phyloP scores from a whole-genome alignment of 2,888 invertebrate species.

The Mesorhabditis spiculigera region DNA sequence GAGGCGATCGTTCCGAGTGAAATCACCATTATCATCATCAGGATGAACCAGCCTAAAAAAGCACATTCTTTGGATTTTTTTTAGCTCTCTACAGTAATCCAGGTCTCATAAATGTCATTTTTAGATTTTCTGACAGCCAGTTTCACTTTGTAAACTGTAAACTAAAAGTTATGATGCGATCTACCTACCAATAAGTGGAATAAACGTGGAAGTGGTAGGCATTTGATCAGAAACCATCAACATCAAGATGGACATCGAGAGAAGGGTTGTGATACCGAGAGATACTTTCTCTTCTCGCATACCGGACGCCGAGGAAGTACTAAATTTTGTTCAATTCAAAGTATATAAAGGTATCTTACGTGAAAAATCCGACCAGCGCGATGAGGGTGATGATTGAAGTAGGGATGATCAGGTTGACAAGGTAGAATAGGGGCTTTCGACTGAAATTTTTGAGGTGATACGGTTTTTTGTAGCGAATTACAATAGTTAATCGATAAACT shows the following conservation, averaged over 20 bases:
- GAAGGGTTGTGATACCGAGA: conserved; percentile 62
- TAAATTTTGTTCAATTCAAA: conserved; percentile 18
- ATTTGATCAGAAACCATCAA: conserved; percentile 63
- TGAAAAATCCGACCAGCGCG: conserved; percentile 60
- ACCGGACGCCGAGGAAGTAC: conserved; percentile 61
- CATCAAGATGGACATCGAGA: conserved; percentile 63
- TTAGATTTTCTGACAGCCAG: no score
- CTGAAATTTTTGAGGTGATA: conserved; percentile 9
- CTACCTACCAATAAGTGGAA: conserved; percentile 61
- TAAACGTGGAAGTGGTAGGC: conserved; percentile 63
- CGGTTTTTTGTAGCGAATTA: no score
- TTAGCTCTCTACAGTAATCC: no score
- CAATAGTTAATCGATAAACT: no score
- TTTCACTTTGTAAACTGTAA: no score
- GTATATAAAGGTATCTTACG: conserved; percentile 34
- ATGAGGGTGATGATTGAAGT: conserved; percentile 56
- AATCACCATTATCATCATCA: conserved; percentile 63
- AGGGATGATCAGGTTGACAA: conserved; percentile 57
- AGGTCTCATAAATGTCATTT: no score
- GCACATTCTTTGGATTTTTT: neutral
- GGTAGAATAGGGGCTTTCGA: conserved; percentile 57
- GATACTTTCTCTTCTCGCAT: conserved; percentile 62
- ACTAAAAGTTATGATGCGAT: no score
- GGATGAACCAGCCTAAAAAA: conserved; percentile 62
- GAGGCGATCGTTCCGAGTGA: conserved; percentile 63